Conservation (phyloP, 2,113 vertebrate genomes). For the Actinemys pallida region DNA sequence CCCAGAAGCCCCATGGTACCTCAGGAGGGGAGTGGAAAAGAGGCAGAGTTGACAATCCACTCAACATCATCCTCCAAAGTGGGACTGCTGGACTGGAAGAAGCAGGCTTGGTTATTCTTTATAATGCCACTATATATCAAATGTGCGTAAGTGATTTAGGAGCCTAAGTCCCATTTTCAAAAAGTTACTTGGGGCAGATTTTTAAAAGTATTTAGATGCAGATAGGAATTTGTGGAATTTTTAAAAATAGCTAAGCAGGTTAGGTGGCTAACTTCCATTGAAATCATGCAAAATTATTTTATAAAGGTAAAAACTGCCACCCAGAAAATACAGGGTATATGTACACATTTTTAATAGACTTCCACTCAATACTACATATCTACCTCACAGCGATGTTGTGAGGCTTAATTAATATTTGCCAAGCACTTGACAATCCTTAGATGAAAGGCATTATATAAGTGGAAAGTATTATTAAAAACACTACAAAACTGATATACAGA, state of each 20-base stretch:
- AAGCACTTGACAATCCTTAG: background rate
- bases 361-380: background rate
- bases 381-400: background rate
- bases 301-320: background rate
- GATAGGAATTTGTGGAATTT: fast-evolving
- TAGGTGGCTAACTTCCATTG: background rate
- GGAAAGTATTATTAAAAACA: background rate
- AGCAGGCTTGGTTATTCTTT: background rate
- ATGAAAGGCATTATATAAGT: background rate
- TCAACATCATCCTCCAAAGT: background rate
- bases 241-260: background rate
- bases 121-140: too few species aligned
- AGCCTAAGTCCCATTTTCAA: too few species aligned
- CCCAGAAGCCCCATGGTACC: background rate
- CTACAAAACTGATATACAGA: background rate
- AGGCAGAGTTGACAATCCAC: background rate
- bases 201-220: background rate
- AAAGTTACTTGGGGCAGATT: too few species aligned
- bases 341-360: background rate
- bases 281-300: background rate
- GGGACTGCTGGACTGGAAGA: background rate
- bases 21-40: background rate
- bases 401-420: background rate
- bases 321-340: background rate
- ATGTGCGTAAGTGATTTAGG: too few species aligned